Evolutionary conservation across 2,888 invertebrate species (phyloP).

Genomic region (Luffia ferchaultella): DNA sequence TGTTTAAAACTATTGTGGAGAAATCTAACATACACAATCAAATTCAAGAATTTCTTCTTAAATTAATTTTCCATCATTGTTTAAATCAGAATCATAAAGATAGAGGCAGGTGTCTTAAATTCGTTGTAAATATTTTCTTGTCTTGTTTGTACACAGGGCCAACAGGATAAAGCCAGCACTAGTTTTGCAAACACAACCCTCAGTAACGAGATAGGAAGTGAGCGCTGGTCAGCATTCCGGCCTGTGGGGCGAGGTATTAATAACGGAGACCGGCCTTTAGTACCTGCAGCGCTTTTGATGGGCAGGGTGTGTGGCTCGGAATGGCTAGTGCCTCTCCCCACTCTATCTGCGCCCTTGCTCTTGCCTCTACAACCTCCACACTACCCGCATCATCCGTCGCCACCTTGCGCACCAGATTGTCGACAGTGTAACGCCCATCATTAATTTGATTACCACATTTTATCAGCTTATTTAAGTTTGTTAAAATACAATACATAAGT

Average conservation of each 20-base stretch:
- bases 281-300: conserved; percentile 54
- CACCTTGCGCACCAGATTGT: conserved; percentile 49
- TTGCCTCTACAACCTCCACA: conserved; percentile 39
- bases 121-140: too few species aligned
- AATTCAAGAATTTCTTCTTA: too few species aligned
- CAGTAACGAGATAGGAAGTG: conserved; percentile 18
- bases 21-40: too few species aligned
- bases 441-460: too few species aligned
- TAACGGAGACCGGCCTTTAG: conserved; percentile 25
- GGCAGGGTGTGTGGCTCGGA: conserved; percentile 60
- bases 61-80: too few species aligned
- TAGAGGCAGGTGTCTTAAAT: too few species aligned
- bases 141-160: conserved; percentile 27
- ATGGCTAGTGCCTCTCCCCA: conserved; percentile 55
- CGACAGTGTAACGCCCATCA: conserved; percentile 52
- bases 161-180: conserved; percentile 34
- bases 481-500: too few species aligned
- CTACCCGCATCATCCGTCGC: conserved; percentile 32
- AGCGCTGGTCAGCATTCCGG: conserved; percentile 56
- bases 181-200: conserved; percentile 20
- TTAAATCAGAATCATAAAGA: too few species aligned
- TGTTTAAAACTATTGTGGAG: too few species aligned
- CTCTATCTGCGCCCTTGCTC: conserved; percentile 41
- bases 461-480: too few species aligned
- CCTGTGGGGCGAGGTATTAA: conserved; percentile 44